Base-by-base conservation (phyloP, 2,888 invertebrate species). In the Aricia artaxerxes region DNA sequence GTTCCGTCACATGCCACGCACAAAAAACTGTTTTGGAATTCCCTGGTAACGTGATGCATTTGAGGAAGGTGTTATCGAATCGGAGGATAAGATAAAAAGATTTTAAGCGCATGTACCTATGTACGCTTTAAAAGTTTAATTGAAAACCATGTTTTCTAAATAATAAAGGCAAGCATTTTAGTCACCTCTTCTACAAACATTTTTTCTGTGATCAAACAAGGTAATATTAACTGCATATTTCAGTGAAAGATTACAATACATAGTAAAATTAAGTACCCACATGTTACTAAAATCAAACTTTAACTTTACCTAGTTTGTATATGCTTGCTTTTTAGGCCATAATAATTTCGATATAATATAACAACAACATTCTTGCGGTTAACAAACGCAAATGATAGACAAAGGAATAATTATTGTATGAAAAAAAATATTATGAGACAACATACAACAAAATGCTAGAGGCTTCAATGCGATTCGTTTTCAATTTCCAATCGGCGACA, bases 21-120 rank as follows among this genome's bases (percentile, higher is more conserved):
- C 82, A 85, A 83, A 83, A 85, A 82, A 81, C 53, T 31, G 57
- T 78, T 82, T 81, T 83, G 78, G 83, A 79, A 82, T 75, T 82
- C 83, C 78, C 78, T 24, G 57, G 31, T n/a, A 61, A 24, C 61
- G 61, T 57, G 24, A n/a, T 61, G 61, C 61, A n/a, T 24, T 61
- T 24, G 24, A n/a, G 1, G 57, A 24, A 61, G 24, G 31, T 40
- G 60, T 57, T 57, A 16, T 16, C 16, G 4, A 16, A 57, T 13
- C 3, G 57, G 57, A 57, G 57, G 57, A 24, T 24, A 24, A 24
- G 24, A 24, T 24, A 13, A 11, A 57, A 16, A 11, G 11, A 57
- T 13, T 13, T 13, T 16, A 16, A 57, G 1, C 53, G 3, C 0
- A 57, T 16, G 53, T 16, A 16, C 4, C 13, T 57, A 13, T 4